Evolutionary conservation across 2,888 invertebrate genomes (phyloP).

Genomic region (Frankliniella fusca): DNA sequence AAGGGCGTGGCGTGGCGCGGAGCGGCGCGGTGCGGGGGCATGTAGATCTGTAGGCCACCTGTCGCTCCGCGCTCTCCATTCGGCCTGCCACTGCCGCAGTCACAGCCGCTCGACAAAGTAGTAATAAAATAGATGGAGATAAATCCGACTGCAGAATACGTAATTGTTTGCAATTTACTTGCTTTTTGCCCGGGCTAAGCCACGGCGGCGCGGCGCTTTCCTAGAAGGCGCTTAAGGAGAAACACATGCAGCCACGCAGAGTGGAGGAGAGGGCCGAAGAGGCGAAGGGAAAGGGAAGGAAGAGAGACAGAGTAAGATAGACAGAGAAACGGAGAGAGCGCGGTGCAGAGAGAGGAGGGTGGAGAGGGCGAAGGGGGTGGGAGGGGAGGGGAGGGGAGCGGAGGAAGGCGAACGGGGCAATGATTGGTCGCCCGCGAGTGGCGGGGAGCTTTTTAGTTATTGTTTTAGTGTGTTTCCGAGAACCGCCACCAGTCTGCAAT

Average conservation of each 20-base stretch:
- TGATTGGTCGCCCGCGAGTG: not conserved
- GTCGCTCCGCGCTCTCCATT: not conserved
- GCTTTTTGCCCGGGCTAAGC: constrained; percentile 11
- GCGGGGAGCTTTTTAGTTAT: constrained; percentile 24
- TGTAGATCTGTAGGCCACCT: not conserved
- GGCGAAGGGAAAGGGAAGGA: not conserved
- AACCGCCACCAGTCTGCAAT: constrained; percentile 18
- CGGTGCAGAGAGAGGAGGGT: too few relatives aligned
- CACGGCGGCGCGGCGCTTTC: not conserved
- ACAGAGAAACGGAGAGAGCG: too few relatives aligned
- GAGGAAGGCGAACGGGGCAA: not conserved
- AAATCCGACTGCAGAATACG: not conserved
- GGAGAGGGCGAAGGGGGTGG: not conserved
- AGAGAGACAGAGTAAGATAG: not conserved
- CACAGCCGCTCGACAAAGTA: constrained; percentile 5
- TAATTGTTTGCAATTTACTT: constrained; percentile 25
- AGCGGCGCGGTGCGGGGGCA: not conserved
- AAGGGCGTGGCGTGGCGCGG: not conserved
- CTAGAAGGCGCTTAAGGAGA: constrained; percentile 22
- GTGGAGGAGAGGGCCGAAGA: not conserved
- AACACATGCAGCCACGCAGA: constrained; percentile 1
- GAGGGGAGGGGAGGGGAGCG: not conserved
- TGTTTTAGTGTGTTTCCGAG: constrained; percentile 22
- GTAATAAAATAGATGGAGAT: constrained; percentile 7
- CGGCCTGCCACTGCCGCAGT: not conserved